A percentile compares a stretch with the other conserved stretches of the same genome.
These are phyloP conservation scores for Brachionus plicatilis DNA, from an alignment of 1,140 invertebrate species.

Conservation along the genomic window DNA sequence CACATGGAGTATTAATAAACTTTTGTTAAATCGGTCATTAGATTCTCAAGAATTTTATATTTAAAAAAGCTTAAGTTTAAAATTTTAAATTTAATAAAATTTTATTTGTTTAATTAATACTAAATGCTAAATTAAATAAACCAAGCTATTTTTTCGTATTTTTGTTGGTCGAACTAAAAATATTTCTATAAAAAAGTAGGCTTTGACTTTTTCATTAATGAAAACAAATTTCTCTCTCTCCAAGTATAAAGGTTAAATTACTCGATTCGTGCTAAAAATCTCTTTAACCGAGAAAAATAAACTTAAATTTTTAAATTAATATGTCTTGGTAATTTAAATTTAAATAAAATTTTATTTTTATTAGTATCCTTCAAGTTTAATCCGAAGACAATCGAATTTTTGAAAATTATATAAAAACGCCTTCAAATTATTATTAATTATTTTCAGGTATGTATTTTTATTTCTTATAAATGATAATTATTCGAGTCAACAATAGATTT, in stretches of 20 bases:
- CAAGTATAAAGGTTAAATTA: conserved; percentile 22
- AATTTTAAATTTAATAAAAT: conserved; percentile 10
- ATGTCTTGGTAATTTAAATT: neutral
- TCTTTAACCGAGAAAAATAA: neutral
- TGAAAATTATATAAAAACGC: neutral
- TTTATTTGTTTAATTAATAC: conserved; percentile 30
- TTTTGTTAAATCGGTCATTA: neutral
- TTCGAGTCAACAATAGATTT: neutral
- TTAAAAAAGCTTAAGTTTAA: conserved; percentile 6
- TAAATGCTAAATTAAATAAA: conserved; percentile 37
- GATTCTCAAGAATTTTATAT: conserved; percentile 20
- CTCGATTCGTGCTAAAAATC: neutral
- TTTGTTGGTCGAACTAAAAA: neutral
- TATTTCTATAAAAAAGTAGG: neutral
- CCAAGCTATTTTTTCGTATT: neutral
- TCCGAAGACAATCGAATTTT: neutral
- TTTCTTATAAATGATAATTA: neutral
- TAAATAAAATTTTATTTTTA: neutral
- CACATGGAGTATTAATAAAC: neutral
- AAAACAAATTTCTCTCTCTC: neutral
- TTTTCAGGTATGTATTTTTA: neutral
- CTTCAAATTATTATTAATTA: neutral
- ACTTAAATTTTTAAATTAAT: neutral
- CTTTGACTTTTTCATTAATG: conserved; percentile 19
- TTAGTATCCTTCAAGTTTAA: neutral